Conservation (phyloP, 2,113 vertebrate species). For the Chaenocephalus aceratus region DNA sequence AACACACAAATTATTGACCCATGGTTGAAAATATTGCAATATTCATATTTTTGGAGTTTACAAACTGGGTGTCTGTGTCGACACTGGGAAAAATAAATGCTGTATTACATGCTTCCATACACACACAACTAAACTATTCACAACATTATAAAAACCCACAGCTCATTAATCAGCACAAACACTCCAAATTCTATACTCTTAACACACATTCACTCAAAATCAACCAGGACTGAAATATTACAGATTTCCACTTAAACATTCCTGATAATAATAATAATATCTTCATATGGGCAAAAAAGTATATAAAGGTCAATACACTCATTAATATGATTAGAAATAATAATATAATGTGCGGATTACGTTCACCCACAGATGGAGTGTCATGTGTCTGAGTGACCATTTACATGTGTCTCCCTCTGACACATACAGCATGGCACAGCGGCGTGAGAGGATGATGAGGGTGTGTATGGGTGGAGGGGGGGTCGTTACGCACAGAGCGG, state of each 20-base stretch:
- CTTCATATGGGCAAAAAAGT: not conserved
- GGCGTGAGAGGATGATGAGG: constrained; percentile 25
- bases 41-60: no score
- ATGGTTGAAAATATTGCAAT: no score
- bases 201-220: no score
- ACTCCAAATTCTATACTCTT: no score
- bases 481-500: constrained; percentile 37
- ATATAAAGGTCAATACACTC: not conserved
- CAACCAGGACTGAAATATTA: no score
- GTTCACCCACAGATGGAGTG: constrained; percentile 64
- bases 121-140: no score
- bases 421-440: constrained; percentile 68
- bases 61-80: no score
- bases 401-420: constrained; percentile 54
- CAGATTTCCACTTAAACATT: not conserved
- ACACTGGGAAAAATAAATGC: no score
- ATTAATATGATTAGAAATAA: constrained; percentile 8
- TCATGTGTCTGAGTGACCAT: constrained; percentile 68
- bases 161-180: no score
- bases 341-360: constrained; percentile 37
- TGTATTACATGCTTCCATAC: no score
- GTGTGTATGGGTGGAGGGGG: not conserved
- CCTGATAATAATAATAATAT: constrained; percentile 8
- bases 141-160: no score
- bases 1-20: no score